Percentiles rank a stretch among this genome's conserved stretches.
phyloP scores from a whole-genome alignment of 2,888 invertebrate genomes.

The Acronicta leporina region DNA sequence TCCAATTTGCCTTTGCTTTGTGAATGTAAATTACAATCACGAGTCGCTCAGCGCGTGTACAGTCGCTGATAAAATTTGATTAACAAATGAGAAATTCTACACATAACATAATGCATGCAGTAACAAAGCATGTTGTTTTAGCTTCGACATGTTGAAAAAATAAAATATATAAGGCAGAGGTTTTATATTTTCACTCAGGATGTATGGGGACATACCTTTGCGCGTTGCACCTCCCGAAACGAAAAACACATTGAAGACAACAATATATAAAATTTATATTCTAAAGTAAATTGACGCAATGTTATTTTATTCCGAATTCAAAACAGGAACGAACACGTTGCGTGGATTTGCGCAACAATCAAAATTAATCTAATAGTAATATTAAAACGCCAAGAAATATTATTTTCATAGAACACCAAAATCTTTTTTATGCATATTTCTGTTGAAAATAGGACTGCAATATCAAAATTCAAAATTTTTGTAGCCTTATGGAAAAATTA shows the following conservation, averaged over 20 bases:
- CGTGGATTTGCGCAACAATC: not conserved
- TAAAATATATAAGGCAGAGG: not conserved
- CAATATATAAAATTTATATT: not conserved
- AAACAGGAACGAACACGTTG: constrained; percentile 3
- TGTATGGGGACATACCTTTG: not conserved
- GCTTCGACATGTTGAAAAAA: constrained; percentile 5
- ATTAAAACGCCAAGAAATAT: not conserved
- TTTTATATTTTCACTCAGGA: too few species aligned
- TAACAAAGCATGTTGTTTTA: constrained; percentile 30
- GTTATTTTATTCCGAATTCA: constrained; percentile 1
- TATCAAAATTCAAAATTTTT: too few species aligned
- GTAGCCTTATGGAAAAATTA: too few species aligned
- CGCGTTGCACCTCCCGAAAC: not conserved
- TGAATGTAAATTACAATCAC: constrained; percentile 70
- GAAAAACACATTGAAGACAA: not conserved
- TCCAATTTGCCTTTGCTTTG: constrained; percentile 72
- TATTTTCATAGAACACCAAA: too few species aligned
- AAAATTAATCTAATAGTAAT: not conserved
- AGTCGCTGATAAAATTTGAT: constrained; percentile 57
- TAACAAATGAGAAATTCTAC: constrained; percentile 50
- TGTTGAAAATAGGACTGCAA: too few species aligned
- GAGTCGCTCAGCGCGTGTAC: constrained; percentile 40
- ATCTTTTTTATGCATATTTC: too few species aligned
- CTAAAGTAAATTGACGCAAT: not conserved
- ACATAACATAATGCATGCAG: constrained; percentile 36